Conservation (phyloP, 2,888 invertebrate genomes). For the Gymnocheta viridis region DNA sequence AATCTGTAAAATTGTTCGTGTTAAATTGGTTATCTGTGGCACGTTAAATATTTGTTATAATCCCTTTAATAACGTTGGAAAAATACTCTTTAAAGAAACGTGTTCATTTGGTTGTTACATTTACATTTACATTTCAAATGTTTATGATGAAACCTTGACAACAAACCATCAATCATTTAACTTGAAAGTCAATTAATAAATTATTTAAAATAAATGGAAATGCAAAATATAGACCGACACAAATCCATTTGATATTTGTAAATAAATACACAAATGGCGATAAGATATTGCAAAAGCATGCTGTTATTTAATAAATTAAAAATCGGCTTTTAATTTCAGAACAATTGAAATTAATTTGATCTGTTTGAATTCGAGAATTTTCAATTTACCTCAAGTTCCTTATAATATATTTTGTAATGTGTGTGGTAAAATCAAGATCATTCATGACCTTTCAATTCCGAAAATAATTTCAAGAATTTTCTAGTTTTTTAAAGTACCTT, state of each 20-base stretch:
- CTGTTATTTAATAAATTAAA: not conserved
- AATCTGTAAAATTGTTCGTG: too few relatives aligned
- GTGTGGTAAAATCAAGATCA: too few relatives aligned
- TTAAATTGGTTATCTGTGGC: too few relatives aligned
- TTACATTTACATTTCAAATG: not conserved
- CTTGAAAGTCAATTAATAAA: conserved; percentile 14
- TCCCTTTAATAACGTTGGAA: not conserved
- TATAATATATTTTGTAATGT: too few relatives aligned
- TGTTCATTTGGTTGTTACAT: not conserved
- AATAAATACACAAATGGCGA: not conserved
- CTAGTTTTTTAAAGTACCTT: too few relatives aligned
- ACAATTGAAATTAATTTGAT: not conserved
- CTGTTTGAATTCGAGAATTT: not conserved
- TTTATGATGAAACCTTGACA: not conserved
- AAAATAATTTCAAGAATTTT: too few relatives aligned
- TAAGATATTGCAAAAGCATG: not conserved
- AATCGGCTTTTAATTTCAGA: not conserved
- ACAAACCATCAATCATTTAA: conserved; percentile 1
- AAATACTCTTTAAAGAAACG: not conserved
- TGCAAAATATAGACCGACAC: not conserved
- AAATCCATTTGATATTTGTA: not conserved
- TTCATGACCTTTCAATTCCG: too few relatives aligned
- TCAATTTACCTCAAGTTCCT: too few relatives aligned
- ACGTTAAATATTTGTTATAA: too few relatives aligned
- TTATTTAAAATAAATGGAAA: not conserved